Evolutionary conservation across 2,888 invertebrate species (phyloP), one percentile per base, ranked within the genome.

Genomic region (Nebria brevicollis): DNA sequence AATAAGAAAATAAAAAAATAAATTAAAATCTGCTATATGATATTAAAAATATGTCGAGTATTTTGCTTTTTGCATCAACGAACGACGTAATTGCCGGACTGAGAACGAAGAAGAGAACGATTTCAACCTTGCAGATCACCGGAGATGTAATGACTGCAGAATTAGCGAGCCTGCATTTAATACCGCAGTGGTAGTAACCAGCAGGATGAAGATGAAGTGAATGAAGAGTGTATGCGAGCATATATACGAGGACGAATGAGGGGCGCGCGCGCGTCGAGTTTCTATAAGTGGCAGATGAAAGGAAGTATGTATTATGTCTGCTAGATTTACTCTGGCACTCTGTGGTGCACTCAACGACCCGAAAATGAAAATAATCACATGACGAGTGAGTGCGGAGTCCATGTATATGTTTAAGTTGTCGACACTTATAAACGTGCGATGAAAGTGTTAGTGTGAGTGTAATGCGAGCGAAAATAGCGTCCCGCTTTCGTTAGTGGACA

Each of bases 211-310:
- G 66, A 66, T 25, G 25, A 70, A 15, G 70, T 25, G 66, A 66
- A 25, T 66, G 15, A 54, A 54, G 54, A 54, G 54, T 54, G 54
- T 54, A 54, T 54, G 54, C 34, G 34, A 34, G 5, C 13, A 66
- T 15, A 13, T 34, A 11, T 26, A 13, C 66, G 66, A 10, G 77
- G 64, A 66, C 15, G 66, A 74, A 74, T 41, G 66, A 34, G 34
- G 34, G 34, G 34, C 34, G 34, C 34, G 34, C n/a, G 75, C 34
- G 72, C 34, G 72, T 80, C 70, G 80, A 80, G 80, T 80, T 75
- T 80, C 80, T 80, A 80, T 80, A 80, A 80, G 82, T 77, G 73
- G 79, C 82, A 82, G 82, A 82, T 82, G 82, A 82, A 82, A 82
- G 82, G 82, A 82, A 82, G 81, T 81, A 65, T 78, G 78, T 78